Base-by-base conservation (phyloP, 2,797 vertebrate species). In the Diplodus sargus region DNA sequence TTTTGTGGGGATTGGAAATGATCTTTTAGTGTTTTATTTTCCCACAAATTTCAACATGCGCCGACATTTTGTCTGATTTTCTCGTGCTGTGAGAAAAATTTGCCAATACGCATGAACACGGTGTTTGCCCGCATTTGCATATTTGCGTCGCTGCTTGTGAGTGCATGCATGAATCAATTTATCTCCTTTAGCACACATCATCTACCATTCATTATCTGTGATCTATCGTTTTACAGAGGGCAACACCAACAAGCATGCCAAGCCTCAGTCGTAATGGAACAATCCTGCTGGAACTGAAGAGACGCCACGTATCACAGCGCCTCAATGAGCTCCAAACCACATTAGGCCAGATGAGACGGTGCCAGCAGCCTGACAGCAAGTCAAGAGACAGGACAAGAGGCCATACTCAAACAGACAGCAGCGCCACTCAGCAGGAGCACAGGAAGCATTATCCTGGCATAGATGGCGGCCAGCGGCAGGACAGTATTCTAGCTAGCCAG, bases 321-420 rank as follows among this genome's bases (percentile, higher is more conserved):
- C 94, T 92, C 74, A 87, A 90, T 65, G 94, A 96, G 77, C 87
- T 95, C 83, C 95, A 95, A 85, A 90, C 90, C 85, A 94, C 93
- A 79, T 88, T 95, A 74, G 87, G 73, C 67, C 87, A 81, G 16
- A 82, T 90, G 60, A 68, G 76, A 67, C 78, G 1, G 65, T 56
- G 86, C 83, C 90, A 92, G 87, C 85, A 74, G 86, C 79, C n/a
- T 64, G 87, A 89, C 86, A 87, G 83, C 75, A 22, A 77, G 82
- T 82, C 83, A 67, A 83, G 81, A 78, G 82, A 86, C 0, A 52
- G 54, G 48, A 81, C 85, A 70, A 70, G 74, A 64, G 79, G 79
- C 74, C 15, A 10, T 17, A 63, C 65, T 42, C 67, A 81, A 61
- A 74, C 79, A 68, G 84, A 89, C 72, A 74, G 77, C 66, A 45